Base-by-base conservation (phyloP, 2,888 invertebrate species). In the Spodoptera picta region DNA sequence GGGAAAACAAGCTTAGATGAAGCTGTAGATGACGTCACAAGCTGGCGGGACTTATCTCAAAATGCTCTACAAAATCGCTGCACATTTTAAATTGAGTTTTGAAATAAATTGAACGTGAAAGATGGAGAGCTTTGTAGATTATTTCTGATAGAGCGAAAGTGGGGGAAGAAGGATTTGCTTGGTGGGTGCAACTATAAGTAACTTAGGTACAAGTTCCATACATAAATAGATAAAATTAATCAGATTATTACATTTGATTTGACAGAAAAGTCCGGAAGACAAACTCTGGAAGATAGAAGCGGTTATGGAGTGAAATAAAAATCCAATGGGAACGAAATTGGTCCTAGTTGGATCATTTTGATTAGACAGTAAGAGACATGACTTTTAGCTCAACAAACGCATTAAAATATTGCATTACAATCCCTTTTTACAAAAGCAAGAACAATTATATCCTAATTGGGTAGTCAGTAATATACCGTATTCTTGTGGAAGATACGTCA, bases 401-500 rank as follows among this genome's bases (percentile, higher is more conserved):
- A 23, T 47, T 47, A 46, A 46, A 46, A 46, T 19, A 19, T 7
- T 19, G 10, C 19, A 46, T 19, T 24, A 23, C 24, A 47, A 2
- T 31, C 9, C 24, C 27, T 52, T 47, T 41, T 42, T 31, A n/a
- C 42, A 7, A 44, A 57, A 63, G 12, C 24, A 49, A 53, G 46
- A 54, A 54, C 49, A 56, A 64, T 49, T 70, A 44, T 9, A 24
- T 23, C 36, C 54, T 24, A 53, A 19, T 50, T 53, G 11, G 46
- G 44, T 19, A 36, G 23, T 23, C 24, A 23, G 48, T 52, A n/a
- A 27, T 48, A 49, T 41, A 24, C 4, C 31, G 27, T 14, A 19
- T 51, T 45, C 42, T 49, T 12, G 49, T 46, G 19, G 60, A 60
- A 70, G 50, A 47, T 41, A 60, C 60, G 51, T 73, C 67, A 73